A percentile compares a stretch with the other conserved stretches of the same genome.
phyloP scores from a whole-genome alignment of 1,140 invertebrate genomes.

The Melanaphis sacchari region DNA sequence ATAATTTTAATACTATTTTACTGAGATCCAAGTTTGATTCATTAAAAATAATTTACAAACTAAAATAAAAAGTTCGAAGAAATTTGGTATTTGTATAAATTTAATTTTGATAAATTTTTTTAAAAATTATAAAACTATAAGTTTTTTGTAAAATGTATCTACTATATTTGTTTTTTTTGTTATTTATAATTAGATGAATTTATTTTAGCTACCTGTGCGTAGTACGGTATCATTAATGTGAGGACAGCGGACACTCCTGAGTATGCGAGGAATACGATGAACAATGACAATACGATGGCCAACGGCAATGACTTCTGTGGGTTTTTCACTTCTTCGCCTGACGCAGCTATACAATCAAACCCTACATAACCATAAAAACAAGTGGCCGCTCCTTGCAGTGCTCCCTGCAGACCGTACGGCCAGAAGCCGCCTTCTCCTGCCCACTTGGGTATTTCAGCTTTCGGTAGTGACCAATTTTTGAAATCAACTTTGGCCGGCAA shows the following conservation, averaged over 20 bases:
- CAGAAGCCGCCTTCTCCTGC: constrained; percentile 80
- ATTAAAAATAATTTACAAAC: background rate
- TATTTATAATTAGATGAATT: background rate
- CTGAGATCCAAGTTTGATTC: no score
- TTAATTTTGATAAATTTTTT: no score
- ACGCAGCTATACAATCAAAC: constrained; percentile 87
- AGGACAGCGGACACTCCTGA: constrained; percentile 78
- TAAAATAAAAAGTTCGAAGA: no score
- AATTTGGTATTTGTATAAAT: no score
- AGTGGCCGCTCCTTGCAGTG: constrained; percentile 82
- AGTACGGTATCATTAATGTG: constrained; percentile 84
- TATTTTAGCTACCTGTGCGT: constrained; percentile 63
- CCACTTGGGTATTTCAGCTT: constrained; percentile 67
- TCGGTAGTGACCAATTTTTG: constrained; percentile 74
- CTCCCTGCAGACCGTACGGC: constrained; percentile 80
- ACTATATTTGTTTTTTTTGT: no score
- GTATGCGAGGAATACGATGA: constrained; percentile 68
- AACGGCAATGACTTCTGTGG: constrained; percentile 70
- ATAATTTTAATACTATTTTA: no score
- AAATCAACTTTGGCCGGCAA: constrained; percentile 64
- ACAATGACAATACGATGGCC: constrained; percentile 68
- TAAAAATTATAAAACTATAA: no score
- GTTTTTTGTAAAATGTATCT: no score
- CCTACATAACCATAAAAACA: constrained; percentile 91
- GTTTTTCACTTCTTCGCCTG: constrained; percentile 70